Percentiles rank a stretch among this genome's conserved stretches.
These are phyloP conservation scores for Smutsia temminckii DNA, from an alignment of 2,797 vertebrate species.

Conservation along the genomic window DNA sequence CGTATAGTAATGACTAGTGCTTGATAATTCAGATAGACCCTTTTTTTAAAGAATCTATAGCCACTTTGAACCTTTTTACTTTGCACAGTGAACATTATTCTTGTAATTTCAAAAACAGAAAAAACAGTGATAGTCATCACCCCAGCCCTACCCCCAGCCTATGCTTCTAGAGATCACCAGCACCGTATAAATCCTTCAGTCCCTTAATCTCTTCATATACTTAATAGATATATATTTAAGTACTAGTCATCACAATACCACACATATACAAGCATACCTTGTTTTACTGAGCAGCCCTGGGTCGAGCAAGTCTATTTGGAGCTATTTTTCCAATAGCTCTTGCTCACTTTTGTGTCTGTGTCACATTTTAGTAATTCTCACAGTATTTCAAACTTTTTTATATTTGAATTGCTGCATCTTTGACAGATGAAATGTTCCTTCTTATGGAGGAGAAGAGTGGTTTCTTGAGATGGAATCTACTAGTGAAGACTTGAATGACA, in stretches of 20 bases:
- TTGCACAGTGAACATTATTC: neutral
- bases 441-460: too few species aligned
- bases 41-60: neutral
- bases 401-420: too few species aligned
- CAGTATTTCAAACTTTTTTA: too few species aligned
- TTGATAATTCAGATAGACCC: neutral
- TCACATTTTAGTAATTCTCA: too few species aligned
- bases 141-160: neutral
- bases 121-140: neutral
- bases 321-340: too few species aligned
- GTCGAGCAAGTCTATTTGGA: too few species aligned
- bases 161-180: neutral
- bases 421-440: too few species aligned
- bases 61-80: neutral
- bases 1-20: neutral
- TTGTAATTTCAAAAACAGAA: neutral
- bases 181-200: neutral
- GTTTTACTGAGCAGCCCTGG: too few species aligned
- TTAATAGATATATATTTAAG: neutral
- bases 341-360: too few species aligned
- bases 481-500: too few species aligned
- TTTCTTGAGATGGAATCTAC: too few species aligned
- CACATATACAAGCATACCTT: neutral
- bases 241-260: neutral
- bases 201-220: neutral